phyloP scores from a whole-genome alignment of 2,888 invertebrate species.

The Cataglyphis livida region DNA sequence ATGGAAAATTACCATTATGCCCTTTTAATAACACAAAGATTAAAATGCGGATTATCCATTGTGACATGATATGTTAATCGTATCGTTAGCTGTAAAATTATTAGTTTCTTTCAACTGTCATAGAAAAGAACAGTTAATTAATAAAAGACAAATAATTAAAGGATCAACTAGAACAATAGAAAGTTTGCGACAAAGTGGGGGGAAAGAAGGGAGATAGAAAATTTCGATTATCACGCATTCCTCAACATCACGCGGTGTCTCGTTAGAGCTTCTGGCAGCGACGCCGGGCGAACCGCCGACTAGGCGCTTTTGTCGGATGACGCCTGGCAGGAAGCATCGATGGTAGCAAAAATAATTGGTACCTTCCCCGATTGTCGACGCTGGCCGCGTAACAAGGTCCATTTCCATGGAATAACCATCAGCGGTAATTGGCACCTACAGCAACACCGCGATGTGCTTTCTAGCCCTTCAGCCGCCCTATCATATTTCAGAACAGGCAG shows the following conservation, averaged over 20 bases:
- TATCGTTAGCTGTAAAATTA: background rate
- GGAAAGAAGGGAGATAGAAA: slow-evolving; percentile 32
- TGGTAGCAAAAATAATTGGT: slow-evolving; percentile 83
- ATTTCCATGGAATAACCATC: slow-evolving; percentile 86
- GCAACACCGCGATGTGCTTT: slow-evolving; percentile 75
- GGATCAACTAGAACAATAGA: background rate
- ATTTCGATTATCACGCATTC: slow-evolving; percentile 45
- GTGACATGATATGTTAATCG: background rate
- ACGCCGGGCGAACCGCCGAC: slow-evolving; percentile 66
- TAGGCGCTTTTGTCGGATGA: slow-evolving; percentile 74
- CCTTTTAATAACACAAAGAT: background rate
- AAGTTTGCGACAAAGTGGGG: background rate
- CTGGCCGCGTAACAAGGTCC: slow-evolving; percentile 83
- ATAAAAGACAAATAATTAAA: background rate
- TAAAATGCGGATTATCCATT: background rate
- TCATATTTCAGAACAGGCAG: slow-evolving; percentile 82
- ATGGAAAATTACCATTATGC: background rate
- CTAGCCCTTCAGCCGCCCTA: slow-evolving; percentile 73
- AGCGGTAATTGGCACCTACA: slow-evolving; percentile 85
- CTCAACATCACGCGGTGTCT: slow-evolving; percentile 67
- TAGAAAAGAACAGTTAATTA: background rate
- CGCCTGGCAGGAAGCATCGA: slow-evolving; percentile 76
- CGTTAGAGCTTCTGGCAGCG: slow-evolving; percentile 67
- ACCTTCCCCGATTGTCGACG: slow-evolving; percentile 81
- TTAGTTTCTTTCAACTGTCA: background rate